phyloP scores from a whole-genome alignment of 2,113 vertebrate genomes.

The Paramormyrops kingsleyae region DNA sequence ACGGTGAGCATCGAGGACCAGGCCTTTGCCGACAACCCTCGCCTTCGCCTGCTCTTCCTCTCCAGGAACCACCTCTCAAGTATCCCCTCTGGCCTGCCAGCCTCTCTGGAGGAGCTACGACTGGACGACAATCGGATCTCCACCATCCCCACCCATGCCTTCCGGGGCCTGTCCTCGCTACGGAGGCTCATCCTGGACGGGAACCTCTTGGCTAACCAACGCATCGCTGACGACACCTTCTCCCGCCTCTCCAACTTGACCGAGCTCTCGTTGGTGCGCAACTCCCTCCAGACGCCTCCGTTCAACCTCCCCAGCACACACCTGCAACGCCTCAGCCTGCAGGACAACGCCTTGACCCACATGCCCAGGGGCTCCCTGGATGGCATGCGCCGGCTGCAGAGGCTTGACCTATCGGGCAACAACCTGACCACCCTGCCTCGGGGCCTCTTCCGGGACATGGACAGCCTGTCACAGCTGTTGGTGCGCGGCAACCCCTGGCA shows the following conservation, averaged over 20 bases:
- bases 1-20: constrained; percentile 91
- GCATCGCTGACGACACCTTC: constrained; percentile 91
- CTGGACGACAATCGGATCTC: constrained; percentile 92
- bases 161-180: constrained; percentile 75
- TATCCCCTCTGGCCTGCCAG: constrained; percentile 82
- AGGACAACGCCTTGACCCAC: constrained; percentile 86
- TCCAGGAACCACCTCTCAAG: constrained; percentile 90
- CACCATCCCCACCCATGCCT: constrained; percentile 85
- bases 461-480: constrained; percentile 74
- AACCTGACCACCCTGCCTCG: constrained; percentile 83
- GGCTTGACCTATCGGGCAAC: constrained; percentile 86
- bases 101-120: constrained; percentile 81
- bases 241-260: constrained; percentile 82
- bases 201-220: constrained; percentile 88
- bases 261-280: constrained; percentile 83
- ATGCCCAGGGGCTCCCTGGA: constrained; percentile 77
- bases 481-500: constrained; percentile 90
- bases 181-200: constrained; percentile 85
- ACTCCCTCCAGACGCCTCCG: constrained; percentile 80
- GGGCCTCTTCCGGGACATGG: constrained; percentile 82
- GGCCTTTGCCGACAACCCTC: constrained; percentile 78
- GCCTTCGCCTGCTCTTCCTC: constrained; percentile 77
- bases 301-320: constrained; percentile 74
- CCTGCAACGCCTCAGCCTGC: constrained; percentile 78
- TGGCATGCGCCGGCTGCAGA: constrained; percentile 71